These are phyloP conservation scores for Cisticola juncidis DNA, from an alignment of 2,113 vertebrate species.

Conservation along the genomic window DNA sequence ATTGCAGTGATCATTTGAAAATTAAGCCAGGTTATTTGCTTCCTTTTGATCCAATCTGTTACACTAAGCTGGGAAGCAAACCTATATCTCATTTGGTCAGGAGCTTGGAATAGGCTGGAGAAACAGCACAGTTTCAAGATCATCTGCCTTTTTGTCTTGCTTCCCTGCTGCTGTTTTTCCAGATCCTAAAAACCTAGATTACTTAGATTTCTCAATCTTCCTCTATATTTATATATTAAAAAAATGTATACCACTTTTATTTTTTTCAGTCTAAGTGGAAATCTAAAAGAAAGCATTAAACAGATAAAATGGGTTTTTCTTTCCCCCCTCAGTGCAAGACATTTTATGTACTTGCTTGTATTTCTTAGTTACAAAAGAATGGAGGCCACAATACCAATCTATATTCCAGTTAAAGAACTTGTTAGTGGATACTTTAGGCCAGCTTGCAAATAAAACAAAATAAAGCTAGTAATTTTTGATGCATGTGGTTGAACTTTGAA, in stretches of 20 bases:
- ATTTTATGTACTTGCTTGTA: not conserved
- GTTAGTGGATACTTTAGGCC: not conserved
- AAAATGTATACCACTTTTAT: not conserved
- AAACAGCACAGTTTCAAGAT: not conserved
- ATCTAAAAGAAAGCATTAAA: not conserved
- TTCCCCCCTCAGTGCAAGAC: rapidly evolving
- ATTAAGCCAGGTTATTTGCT: not conserved
- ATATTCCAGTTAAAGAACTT: not conserved
- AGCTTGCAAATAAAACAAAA: not conserved
- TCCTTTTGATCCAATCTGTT: not conserved
- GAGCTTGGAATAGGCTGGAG: not conserved
- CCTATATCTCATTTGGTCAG: not conserved
- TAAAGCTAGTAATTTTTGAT: not conserved
- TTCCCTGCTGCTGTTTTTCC: not conserved
- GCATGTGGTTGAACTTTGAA: not conserved
- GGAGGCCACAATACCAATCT: not conserved
- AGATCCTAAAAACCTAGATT: not conserved
- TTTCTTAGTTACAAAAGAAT: not conserved
- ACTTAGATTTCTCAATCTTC: not conserved
- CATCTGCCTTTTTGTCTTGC: not conserved
- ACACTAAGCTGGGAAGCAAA: not conserved
- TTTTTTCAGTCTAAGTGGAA: not conserved
- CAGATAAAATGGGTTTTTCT: not conserved
- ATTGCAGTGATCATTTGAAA: not conserved
- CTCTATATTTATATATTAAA: not conserved